phyloP scores from a whole-genome alignment of 2,113 vertebrate genomes.

The Syngnathus scovelli region DNA sequence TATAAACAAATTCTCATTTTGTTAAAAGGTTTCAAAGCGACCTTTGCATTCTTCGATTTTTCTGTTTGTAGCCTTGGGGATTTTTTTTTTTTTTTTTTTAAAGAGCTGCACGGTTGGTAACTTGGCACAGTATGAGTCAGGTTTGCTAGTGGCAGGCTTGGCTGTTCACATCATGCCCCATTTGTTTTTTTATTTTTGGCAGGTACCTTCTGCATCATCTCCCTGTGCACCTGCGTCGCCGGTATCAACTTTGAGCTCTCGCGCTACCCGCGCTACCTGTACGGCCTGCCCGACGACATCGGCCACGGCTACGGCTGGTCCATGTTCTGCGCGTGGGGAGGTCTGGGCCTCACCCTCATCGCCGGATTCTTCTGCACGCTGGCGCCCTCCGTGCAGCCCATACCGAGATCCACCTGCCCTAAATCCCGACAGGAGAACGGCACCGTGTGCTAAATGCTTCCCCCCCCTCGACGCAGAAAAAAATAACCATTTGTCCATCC shows the following conservation, averaged over 20 bases:
- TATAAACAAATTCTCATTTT: no score
- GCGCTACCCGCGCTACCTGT: constrained; percentile 90
- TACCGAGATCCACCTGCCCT: constrained; percentile 91
- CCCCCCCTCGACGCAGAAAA: constrained; percentile 1
- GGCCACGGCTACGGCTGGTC: constrained; percentile 98
- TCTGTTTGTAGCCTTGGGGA: no score
- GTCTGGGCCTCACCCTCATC: constrained; percentile 91
- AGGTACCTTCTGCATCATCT: constrained; percentile 99
- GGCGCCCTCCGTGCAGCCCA: constrained; percentile 93
- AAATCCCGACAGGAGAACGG: constrained; percentile 96
- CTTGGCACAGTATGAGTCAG: no score
- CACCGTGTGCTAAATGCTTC: constrained; percentile 85
- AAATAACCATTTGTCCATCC: constrained; percentile 31
- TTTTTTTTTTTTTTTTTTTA: no score
- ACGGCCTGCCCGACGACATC: constrained; percentile 91
- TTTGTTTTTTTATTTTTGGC: constrained; percentile 15
- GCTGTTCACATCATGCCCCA: not conserved
- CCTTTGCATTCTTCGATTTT: no score
- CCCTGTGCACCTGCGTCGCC: constrained; percentile 94
- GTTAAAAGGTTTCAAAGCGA: no score
- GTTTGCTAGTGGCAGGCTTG: not conserved
- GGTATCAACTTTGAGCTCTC: constrained; percentile 98
- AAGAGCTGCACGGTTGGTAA: no score
- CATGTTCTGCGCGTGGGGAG: constrained; percentile 98
- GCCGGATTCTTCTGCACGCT: constrained; percentile 97